phyloP scores from a whole-genome alignment of 1,140 invertebrate genomes.

The Anastatus disparis region DNA sequence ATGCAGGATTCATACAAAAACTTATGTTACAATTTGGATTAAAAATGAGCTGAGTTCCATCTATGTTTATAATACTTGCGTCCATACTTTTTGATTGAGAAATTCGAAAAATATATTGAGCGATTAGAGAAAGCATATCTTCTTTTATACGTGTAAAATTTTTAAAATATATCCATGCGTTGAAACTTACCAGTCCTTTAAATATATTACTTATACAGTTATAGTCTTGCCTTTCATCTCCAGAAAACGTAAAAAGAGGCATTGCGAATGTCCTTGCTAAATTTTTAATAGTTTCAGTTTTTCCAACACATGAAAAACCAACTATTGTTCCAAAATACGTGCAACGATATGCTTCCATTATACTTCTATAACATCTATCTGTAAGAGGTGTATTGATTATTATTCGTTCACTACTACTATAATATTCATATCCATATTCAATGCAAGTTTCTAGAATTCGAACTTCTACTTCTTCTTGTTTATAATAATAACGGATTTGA shows the following conservation, averaged over 20 bases:
- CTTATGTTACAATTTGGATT: constrained; percentile 73
- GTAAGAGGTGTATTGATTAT: constrained; percentile 90
- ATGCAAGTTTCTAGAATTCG: constrained; percentile 82
- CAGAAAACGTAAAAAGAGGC: constrained; percentile 76
- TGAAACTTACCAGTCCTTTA: constrained; percentile 73
- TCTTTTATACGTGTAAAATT: constrained; percentile 75
- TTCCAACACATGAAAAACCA: constrained; percentile 76
- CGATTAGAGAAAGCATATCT: constrained; percentile 67
- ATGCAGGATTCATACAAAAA: constrained; percentile 73
- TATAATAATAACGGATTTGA: constrained; percentile 86
- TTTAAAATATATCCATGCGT: constrained; percentile 79
- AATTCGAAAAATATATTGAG: constrained; percentile 68
- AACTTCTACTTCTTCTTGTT: constrained; percentile 70
- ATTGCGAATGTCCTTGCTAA: constrained; percentile 74
- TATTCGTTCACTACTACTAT: constrained; percentile 83
- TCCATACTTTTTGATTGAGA: constrained; percentile 67
- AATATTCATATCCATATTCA: constrained; percentile 82
- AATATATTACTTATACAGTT: constrained; percentile 72
- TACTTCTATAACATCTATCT: constrained; percentile 90
- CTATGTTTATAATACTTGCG: constrained; percentile 68
- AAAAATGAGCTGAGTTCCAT: constrained; percentile 71
- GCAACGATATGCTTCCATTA: constrained; percentile 81
- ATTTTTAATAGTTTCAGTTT: constrained; percentile 77
- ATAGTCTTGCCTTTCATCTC: constrained; percentile 72
- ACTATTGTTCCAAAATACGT: constrained; percentile 73